Evolutionary conservation across 2,113 vertebrate genomes (phyloP), one percentile per base, ranked within the genome.

Genomic region (Lasiurus borealis): DNA sequence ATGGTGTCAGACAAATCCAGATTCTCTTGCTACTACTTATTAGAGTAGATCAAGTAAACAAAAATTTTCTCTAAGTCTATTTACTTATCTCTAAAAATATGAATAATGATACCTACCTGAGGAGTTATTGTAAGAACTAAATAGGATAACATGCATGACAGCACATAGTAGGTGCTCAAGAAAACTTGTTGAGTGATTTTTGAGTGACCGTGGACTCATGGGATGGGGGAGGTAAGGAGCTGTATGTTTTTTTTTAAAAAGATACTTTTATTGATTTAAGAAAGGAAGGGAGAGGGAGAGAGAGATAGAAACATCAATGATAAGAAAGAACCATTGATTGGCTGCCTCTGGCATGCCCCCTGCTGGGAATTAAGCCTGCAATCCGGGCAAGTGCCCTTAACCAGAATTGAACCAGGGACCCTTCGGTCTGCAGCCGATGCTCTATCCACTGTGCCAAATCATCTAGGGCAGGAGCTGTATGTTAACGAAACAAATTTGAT

Each of bases 401-500:
- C 9, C 57, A 62, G 23, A 62, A 62, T 62, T 25, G 59, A 62
- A 62, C 25, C 59, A 1, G 3, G 10, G 59, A 62, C 25, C 59
- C 59, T 62, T 62, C 59, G 27, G 59, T 62, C 59, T 62, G 10
- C 10, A 27, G 59, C 10, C 23, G 3, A 62, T 4, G 4, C 25
- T 62, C 59, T 62, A 27, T 27, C 25, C 25, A 62, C 10, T 62
- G 23, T 27, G 59, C 59, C 23, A 27, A 62, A 27, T 11, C 59
- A 27, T 23, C 10, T 62, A 27, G 59, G 59, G 25, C 23, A 52
- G 82, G 25, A 82, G 31, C 64, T 64, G 48, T 10, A 21, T 75
- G 59, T 50, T 93, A 91, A 84, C 86, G 66, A 76, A 87, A 88
- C 68, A 46, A 44, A 40, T 82, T 94, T 92, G 87, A 90, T 92